Base-by-base conservation (phyloP, 1,140 invertebrate species). In the Maniola jurtina region DNA sequence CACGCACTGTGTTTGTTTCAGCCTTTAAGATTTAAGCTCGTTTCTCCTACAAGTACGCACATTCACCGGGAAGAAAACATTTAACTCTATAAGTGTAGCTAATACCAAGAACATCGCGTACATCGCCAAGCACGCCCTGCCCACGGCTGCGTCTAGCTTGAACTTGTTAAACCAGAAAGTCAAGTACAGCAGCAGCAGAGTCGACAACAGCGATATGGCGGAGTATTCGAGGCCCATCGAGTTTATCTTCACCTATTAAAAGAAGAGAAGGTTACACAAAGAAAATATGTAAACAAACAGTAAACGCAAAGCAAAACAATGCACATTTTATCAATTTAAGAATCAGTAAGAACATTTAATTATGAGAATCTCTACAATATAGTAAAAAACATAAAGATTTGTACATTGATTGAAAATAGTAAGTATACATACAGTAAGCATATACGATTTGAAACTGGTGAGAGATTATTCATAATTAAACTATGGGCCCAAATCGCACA, bases 61-160 rank as follows among this genome's bases (percentile, higher is more conserved):
- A 91, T 97, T 97, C 68, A 97, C 96, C 76, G 92, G 93, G 91
- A 97, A 97, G 93, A 97, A 97, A 65, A 96, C 95, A 91, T 97
- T 97, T 66, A 97, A 93, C 91, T 97, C 96, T 72, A 97, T 97
- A 52, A 97, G 93, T 61, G 95, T 96, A 50, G 96, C 96, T 61
- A 97, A 92, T 59, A 97, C 93, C 55, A 97, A 92, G 77, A 97
- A 97, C 60, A 95, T 92, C 57, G 93, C 93, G 86, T 97, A 97
- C 94, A 97, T 96, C 60, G 94, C 92, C 62, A 97, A 91, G 80
- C 96, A 96, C 62, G 95, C 94, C 42, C 95, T 92, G 56, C 96
- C 96, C 45, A 96, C 95, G 83, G 95, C 95, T 71, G 93, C 94
- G 83, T 96, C 95, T 81, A 97, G 89, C 85, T 95, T 94, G 86